These are phyloP conservation scores for Colaptes auratus DNA, from an alignment of 2,113 vertebrate genomes.

Conservation along the genomic window DNA sequence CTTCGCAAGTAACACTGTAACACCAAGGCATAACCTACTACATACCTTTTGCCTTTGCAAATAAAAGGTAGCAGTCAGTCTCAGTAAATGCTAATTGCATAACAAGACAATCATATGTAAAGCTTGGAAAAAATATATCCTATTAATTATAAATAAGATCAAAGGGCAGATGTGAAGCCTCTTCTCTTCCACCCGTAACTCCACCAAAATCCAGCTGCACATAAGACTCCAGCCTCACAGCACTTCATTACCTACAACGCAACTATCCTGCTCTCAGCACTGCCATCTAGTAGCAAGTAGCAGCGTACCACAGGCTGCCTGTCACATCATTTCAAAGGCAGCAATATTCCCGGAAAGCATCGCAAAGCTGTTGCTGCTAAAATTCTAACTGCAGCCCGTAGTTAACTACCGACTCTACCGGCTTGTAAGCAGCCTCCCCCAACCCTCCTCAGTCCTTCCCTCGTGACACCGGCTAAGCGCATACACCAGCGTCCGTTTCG, in stretches of 20 bases:
- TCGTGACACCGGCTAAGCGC: neutral
- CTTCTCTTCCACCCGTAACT: neutral
- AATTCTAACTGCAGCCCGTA: neutral
- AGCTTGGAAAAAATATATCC: neutral
- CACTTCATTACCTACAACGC: neutral
- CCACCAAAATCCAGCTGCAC: neutral
- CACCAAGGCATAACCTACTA: neutral
- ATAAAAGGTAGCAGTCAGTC: neutral
- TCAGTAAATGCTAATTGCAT: accelerated
- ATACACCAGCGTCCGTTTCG: neutral
- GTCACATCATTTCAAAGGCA: neutral
- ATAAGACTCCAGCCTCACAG: neutral
- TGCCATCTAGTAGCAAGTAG: conserved; percentile 13
- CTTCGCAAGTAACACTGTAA: neutral
- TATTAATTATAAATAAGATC: neutral
- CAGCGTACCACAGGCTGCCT: neutral
- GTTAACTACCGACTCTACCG: neutral
- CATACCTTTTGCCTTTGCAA: neutral
- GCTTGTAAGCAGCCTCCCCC: neutral
- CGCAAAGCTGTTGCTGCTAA: conserved; percentile 23
- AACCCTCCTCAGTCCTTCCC: neutral
- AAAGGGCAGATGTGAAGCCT: neutral
- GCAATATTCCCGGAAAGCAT: neutral
- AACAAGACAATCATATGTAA: neutral
- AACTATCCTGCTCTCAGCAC: neutral